phyloP scores from a whole-genome alignment of 2,797 vertebrate genomes.

The Vultur gryphus region DNA sequence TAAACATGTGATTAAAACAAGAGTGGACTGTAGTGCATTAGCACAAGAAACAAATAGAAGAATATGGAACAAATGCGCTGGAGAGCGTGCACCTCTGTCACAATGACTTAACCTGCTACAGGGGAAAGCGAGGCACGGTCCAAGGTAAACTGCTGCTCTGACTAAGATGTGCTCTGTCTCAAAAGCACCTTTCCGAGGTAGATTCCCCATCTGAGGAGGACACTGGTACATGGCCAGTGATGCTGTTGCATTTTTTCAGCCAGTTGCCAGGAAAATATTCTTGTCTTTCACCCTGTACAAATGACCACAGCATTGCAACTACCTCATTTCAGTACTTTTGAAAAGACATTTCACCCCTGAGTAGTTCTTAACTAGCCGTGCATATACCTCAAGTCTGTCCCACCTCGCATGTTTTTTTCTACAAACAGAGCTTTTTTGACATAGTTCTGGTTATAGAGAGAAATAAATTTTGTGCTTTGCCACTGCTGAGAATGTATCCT shows the following conservation, averaged over 20 bases:
- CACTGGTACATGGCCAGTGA: background rate
- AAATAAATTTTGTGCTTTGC: background rate
- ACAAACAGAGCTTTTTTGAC: background rate
- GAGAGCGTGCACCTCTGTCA: background rate
- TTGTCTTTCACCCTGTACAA: background rate
- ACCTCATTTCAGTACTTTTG: background rate
- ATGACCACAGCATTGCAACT: background rate
- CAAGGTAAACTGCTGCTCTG: background rate
- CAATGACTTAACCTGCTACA: rapidly evolving
- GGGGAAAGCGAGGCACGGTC: rapidly evolving
- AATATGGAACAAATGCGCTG: background rate
- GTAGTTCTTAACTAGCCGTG: background rate
- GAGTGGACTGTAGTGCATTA: background rate
- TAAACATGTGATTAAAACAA: background rate
- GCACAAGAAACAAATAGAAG: background rate
- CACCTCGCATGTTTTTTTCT: background rate
- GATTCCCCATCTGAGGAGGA: background rate
- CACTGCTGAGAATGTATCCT: background rate
- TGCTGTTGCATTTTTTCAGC: background rate
- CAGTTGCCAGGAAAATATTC: background rate
- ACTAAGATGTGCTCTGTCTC: background rate
- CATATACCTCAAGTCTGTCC: background rate
- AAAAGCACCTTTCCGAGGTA: background rate
- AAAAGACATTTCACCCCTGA: background rate
- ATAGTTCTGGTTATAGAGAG: background rate